Evolutionary conservation across 2,113 vertebrate genomes (phyloP), one percentile per base, ranked within the genome.

Genomic region (Nesoenas mayeri): DNA sequence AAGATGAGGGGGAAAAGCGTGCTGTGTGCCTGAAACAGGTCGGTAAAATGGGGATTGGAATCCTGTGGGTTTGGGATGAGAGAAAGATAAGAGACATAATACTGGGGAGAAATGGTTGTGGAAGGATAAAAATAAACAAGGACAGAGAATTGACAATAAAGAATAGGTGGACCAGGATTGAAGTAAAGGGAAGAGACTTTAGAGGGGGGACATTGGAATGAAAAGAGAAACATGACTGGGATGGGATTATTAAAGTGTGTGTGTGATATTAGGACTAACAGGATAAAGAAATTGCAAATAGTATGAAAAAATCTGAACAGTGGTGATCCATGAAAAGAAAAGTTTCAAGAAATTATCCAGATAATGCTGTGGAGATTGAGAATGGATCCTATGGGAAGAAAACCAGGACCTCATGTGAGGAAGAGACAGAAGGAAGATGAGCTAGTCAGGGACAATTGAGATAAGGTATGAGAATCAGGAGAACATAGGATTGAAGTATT

Each of bases 11-110:
- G 15, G 15, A 64, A 82, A 79, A 40, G 12, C 57, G 9, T 20
- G 10, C 10, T 66, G 12, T 0, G 0, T 56, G 13, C 4, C 29
- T 75, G n/a, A 72, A 79, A 62, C 9, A 7, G 2, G 5, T 53
- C 9, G 15, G 12, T 53, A 87, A 79, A 92, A 50, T 2, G 40
- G 2, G 2, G 10, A 61, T 8, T 54, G 4, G 2, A 88, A 62
- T 54, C 4, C 21, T 53, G 15, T 26, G 13, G 10, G 2, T 4
- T 48, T 28, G 12, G 11, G 40, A 34, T 32, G 50, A 73, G 89
- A 78, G 26, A 69, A 18, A 7, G 2, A 2, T 50, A 70, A 77
- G 11, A 83, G 66, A 36, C 11, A 6, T n/a, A 31, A 50, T 6
- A 5, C 2, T 31, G 15, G 24, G 14, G 14, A 60, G 28, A 80